Evolutionary conservation across 2,113 vertebrate species (phyloP).

Genomic region (Passer domesticus): DNA sequence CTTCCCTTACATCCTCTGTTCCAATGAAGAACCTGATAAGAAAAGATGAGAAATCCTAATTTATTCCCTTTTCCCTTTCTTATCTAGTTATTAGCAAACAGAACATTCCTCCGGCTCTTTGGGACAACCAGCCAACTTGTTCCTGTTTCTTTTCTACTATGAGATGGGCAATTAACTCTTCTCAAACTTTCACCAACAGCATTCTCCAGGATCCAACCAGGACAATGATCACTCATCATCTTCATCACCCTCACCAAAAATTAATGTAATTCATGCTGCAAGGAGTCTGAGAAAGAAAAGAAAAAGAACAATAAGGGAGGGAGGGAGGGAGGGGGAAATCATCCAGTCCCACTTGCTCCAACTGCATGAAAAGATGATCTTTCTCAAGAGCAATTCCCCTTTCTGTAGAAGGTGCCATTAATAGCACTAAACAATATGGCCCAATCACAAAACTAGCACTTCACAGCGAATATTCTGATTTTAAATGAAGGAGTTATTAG

Average conservation of each 20-base stretch:
- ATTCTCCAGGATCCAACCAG: not conserved
- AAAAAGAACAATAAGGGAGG: not conserved
- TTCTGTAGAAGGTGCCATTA: not conserved
- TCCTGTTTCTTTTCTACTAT: not conserved
- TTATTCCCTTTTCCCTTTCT: not conserved
- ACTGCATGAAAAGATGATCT: not conserved
- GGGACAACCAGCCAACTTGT: not conserved
- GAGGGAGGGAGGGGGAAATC: not conserved
- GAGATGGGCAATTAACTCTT: not conserved
- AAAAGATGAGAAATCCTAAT: not conserved
- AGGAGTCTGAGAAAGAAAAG: not conserved
- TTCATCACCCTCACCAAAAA: not conserved
- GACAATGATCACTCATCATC: not conserved
- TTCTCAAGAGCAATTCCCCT: not conserved
- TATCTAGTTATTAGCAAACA: slow-evolving; percentile 30
- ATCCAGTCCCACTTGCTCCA: not conserved
- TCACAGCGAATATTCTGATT: not conserved
- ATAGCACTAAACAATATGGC: not conserved
- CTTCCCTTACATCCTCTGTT: not conserved
- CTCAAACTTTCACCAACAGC: not conserved
- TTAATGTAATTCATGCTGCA: not conserved
- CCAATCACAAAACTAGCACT: slow-evolving; percentile 5
- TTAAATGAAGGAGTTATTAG: slow-evolving; percentile 55
- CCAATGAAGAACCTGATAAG: not conserved
- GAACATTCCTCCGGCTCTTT: not conserved